A percentile compares a stretch with the other conserved stretches of the same genome.
Conservation (phyloP, 2,113 vertebrate species). For the Sinocyclocheilus maitianheensis region DNA sequence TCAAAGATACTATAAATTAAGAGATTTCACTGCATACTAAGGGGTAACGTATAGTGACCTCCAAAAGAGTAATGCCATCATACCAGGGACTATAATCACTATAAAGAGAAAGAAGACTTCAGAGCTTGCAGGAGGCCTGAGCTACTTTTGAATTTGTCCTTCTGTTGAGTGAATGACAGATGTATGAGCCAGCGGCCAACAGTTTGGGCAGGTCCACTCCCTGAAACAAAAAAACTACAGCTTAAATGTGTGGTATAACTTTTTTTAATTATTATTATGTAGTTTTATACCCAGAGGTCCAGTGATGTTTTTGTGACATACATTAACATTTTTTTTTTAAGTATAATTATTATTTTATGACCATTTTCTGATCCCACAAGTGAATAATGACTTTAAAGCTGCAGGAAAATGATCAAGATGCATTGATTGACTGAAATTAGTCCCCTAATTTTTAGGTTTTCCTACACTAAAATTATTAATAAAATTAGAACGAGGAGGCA, state of each 20-base stretch:
- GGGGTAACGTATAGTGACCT: neutral
- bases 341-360: neutral
- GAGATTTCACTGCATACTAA: neutral
- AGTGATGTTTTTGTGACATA: neutral
- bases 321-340: too few species aligned
- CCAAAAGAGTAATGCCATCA: neutral
- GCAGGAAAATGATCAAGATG: too few species aligned
- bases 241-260: neutral
- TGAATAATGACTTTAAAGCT: too few species aligned
- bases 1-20: neutral
- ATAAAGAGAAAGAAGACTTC: constrained; percentile 54
- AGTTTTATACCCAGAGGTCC: neutral
- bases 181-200: constrained; percentile 88
- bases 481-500: too few species aligned
- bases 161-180: constrained; percentile 89
- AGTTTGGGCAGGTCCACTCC: constrained; percentile 92
- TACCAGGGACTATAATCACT: neutral
- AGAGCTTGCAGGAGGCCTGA: constrained; percentile 89
- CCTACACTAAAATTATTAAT: too few species aligned
- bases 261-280: neutral
- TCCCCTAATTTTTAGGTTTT: too few species aligned
- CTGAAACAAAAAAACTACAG: constrained; percentile 67
- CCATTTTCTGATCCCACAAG: neutral
- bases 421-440: too few species aligned
- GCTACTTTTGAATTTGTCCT: constrained; percentile 91